Evolutionary conservation across 2,888 invertebrate genomes (phyloP).

Genomic region (Drosophila prolongata): DNA sequence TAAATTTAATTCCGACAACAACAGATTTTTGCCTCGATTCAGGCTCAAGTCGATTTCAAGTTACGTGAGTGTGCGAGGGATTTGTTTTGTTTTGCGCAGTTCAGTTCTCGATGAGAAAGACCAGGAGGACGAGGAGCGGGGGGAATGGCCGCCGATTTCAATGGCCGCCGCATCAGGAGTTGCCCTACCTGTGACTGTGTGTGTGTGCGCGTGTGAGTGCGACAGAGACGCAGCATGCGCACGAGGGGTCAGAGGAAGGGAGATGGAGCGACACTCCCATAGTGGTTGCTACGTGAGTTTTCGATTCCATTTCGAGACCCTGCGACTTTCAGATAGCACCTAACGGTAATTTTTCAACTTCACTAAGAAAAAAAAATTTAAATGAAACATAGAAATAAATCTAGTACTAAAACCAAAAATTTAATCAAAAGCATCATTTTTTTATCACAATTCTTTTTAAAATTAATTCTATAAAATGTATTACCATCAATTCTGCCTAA

Average conservation of each 20-base stretch:
- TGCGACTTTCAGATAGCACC: constrained; percentile 16
- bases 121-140: constrained; percentile 9
- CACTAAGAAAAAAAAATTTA: background rate
- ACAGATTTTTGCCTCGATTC: constrained; percentile 56
- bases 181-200: constrained; percentile 31
- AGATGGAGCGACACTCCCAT: constrained; percentile 9
- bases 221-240: constrained; percentile 28
- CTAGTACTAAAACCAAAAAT: background rate
- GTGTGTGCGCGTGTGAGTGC: constrained; percentile 36
- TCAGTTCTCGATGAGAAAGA: constrained; percentile 6
- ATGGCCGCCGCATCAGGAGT: constrained; percentile 61
- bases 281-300: constrained; percentile 56
- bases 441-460: background rate
- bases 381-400: too few species aligned
- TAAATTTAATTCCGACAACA: constrained; percentile 73
- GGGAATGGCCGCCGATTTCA: constrained; percentile 62
- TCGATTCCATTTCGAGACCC: constrained; percentile 21
- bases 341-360: constrained; percentile 19
- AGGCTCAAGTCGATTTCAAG: constrained; percentile 35
- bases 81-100: constrained; percentile 43
- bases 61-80: constrained; percentile 40
- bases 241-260: background rate
- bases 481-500: too few species aligned
- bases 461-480: too few species aligned
- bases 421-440: too few species aligned